These are phyloP conservation scores for Archilochus colubris DNA, from an alignment of 2,113 vertebrate species.

Conservation along the genomic window DNA sequence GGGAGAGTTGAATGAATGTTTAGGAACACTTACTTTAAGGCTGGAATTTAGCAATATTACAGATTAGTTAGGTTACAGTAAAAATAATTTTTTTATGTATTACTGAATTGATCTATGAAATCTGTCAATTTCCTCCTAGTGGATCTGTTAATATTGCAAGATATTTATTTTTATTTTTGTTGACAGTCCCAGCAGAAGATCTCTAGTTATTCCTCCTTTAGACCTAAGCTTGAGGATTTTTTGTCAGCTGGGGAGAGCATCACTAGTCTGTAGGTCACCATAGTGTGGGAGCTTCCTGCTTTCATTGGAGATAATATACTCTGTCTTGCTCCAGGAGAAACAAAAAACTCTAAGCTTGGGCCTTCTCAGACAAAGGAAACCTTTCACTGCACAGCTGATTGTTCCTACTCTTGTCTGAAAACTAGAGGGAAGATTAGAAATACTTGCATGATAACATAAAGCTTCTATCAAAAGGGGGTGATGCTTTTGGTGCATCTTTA, in stretches of 20 bases:
- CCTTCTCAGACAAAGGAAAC: neutral
- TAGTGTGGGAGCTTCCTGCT: neutral
- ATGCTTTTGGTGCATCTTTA: neutral
- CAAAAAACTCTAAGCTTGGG: neutral
- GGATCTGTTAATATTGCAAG: neutral
- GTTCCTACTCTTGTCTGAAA: neutral
- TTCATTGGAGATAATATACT: neutral
- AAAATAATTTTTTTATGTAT: neutral
- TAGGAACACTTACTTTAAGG: neutral
- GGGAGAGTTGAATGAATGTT: neutral
- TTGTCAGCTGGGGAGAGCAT: neutral
- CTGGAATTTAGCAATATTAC: neutral
- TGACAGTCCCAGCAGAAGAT: neutral
- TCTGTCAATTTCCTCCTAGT: neutral
- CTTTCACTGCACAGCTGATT: neutral
- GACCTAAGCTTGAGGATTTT: neutral
- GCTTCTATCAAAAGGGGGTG: neutral
- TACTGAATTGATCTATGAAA: neutral
- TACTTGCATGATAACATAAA: neutral
- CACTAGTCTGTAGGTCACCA: neutral
- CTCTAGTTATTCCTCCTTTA: neutral
- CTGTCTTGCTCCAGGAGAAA: neutral
- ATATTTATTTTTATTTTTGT: neutral
- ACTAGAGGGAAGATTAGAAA: neutral
- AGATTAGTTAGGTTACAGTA: neutral